phyloP scores from a whole-genome alignment of 2,797 vertebrate species.

The Onychomys torridus region DNA sequence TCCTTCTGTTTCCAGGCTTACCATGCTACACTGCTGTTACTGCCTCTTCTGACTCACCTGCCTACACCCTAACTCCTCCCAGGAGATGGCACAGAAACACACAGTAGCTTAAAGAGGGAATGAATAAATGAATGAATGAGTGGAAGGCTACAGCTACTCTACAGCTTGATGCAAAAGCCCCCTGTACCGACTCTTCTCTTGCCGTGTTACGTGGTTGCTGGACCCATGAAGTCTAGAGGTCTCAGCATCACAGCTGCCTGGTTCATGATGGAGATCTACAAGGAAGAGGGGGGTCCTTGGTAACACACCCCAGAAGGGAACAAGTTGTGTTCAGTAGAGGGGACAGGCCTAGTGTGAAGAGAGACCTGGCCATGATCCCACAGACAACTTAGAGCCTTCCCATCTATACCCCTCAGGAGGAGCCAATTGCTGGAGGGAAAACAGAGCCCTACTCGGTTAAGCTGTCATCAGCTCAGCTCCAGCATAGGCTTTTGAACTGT shows the following conservation, averaged over 20 bases:
- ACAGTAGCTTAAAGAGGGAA: conserved; percentile 16
- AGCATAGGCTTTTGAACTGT: conserved; percentile 59
- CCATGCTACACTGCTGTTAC: background rate
- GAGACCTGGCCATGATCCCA: background rate
- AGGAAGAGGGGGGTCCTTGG: background rate
- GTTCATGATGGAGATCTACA: background rate
- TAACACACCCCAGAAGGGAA: background rate
- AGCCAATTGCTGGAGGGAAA: conserved; percentile 26
- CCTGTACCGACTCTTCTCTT: background rate
- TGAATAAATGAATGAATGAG: background rate
- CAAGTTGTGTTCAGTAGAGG: background rate
- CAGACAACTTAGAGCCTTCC: background rate
- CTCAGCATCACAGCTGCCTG: background rate
- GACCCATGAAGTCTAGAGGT: background rate
- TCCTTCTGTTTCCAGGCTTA: background rate
- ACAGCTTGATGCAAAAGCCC: background rate
- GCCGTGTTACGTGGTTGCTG: background rate
- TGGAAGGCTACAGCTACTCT: background rate
- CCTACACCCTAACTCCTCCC: background rate
- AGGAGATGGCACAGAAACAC: background rate
- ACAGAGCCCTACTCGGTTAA: conserved; percentile 28
- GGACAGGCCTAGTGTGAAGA: background rate
- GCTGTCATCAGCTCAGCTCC: background rate
- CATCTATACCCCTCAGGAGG: background rate
- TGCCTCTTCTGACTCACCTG: background rate